Conservation (phyloP, 2,888 invertebrate species). For the Drosophila merina region DNA sequence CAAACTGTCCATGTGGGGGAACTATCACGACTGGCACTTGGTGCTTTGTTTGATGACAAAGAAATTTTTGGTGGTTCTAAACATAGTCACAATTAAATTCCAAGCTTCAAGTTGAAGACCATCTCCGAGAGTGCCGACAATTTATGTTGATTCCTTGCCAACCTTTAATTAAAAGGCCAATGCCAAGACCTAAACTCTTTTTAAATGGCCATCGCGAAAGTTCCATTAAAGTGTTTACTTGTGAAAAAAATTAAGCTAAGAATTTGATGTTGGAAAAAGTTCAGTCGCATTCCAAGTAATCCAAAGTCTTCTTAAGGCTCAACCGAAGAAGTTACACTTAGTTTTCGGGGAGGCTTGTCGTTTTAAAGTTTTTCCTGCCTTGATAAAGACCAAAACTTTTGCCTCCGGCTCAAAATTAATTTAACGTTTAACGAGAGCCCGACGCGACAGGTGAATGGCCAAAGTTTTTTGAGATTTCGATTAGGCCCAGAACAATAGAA, state of each 20-base stretch:
- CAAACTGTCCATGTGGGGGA: constrained; percentile 42
- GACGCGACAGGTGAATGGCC: constrained; percentile 16
- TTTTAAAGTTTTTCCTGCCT: constrained; percentile 61
- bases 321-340: constrained; percentile 38
- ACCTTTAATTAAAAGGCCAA: constrained; percentile 36
- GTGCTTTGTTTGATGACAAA: not conserved
- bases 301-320: constrained; percentile 33
- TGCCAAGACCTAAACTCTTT: constrained; percentile 28
- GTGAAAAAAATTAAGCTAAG: constrained; percentile 60
- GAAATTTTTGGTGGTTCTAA: not conserved
- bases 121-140: too few relatives aligned
- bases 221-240: constrained; percentile 57
- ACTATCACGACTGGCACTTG: constrained; percentile 1
- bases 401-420: constrained; percentile 68
- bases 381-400: constrained; percentile 61
- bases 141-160: constrained; percentile 16
- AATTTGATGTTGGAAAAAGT: constrained; percentile 56
- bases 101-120: too few relatives aligned
- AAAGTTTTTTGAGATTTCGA: constrained; percentile 31
- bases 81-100: too few relatives aligned
- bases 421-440: constrained; percentile 51
- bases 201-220: constrained; percentile 26
- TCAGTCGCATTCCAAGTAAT: constrained; percentile 56
- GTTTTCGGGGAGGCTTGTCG: constrained; percentile 34
- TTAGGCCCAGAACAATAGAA: constrained; percentile 33